Evolutionary conservation across 2,113 vertebrate species (phyloP).

Genomic region (Stercorarius parasiticus): DNA sequence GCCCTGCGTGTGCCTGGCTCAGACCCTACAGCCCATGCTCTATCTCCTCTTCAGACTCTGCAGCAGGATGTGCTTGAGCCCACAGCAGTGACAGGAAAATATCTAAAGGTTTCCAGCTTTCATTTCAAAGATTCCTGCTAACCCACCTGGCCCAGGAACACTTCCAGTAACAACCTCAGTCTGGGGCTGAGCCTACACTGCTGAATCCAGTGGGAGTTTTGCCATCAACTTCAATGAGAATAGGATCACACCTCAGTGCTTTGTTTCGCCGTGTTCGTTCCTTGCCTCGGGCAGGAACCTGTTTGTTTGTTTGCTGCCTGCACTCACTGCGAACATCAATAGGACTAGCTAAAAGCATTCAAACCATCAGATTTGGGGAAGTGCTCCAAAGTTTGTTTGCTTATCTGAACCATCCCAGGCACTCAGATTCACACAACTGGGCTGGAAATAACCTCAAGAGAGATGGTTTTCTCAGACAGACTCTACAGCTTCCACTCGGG

Average conservation of each 20-base stretch:
- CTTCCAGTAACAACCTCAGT: constrained; percentile 24
- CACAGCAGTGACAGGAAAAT: neutral
- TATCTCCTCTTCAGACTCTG: neutral
- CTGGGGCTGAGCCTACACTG: constrained; percentile 5
- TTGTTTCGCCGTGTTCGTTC: constrained; percentile 48
- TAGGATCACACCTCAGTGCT: constrained; percentile 52
- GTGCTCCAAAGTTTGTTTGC: constrained; percentile 39
- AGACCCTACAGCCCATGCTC: neutral
- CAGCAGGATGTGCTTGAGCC: neutral
- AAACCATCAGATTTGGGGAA: constrained; percentile 26
- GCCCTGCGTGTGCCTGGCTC: neutral
- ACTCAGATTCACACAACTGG: neutral
- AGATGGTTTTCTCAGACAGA: neutral
- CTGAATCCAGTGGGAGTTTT: constrained; percentile 57
- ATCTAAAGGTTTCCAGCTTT: constrained; percentile 41
- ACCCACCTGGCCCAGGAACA: constrained; percentile 25
- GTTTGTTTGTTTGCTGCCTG: constrained; percentile 65
- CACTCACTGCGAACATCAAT: constrained; percentile 21
- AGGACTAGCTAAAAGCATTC: constrained; percentile 30
- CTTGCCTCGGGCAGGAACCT: constrained; percentile 35
- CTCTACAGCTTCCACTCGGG: neutral
- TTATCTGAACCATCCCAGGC: constrained; percentile 17
- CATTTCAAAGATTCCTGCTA: constrained; percentile 36
- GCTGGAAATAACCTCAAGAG: constrained; percentile 7
- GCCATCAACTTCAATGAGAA: constrained; percentile 58